Conservation (phyloP, 2,113 vertebrate species). For the Grammomys dolichurus region DNA sequence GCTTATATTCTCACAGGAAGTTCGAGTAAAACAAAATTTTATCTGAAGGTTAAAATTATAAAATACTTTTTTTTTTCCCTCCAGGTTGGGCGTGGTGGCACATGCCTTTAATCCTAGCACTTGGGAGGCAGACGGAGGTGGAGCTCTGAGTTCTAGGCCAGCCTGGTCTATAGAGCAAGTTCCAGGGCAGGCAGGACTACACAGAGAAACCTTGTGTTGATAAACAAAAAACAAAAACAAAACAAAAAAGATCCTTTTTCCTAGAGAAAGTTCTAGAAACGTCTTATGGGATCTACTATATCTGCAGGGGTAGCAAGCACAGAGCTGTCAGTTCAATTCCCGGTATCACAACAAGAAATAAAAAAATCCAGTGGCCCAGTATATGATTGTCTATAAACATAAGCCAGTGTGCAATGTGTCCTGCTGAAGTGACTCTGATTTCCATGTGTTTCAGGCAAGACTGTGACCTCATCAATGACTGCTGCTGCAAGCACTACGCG, state of each 20-base stretch:
- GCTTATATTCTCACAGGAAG: background rate
- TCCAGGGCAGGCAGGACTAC: background rate
- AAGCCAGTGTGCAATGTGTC: too few species aligned
- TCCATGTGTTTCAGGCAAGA: constrained; percentile 82
- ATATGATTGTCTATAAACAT: background rate
- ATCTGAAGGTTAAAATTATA: constrained; percentile 21
- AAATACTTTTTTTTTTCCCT: background rate
- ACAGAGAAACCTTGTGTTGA: background rate
- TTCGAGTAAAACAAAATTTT: background rate
- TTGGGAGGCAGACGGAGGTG: background rate
- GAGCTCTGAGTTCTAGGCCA: background rate
- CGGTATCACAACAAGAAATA: background rate
- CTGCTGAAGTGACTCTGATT: background rate
- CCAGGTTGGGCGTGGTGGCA: accelerated
- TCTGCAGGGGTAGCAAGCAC: background rate
- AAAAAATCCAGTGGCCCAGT: too few species aligned
- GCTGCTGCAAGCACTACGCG: constrained; percentile 90
- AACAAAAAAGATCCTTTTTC: background rate
- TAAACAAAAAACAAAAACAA: background rate
- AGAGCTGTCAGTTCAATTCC: background rate
- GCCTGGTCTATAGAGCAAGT: background rate
- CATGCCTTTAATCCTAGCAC: background rate
- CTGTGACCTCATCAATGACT: constrained; percentile 90
- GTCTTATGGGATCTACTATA: background rate
- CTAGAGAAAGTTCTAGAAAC: background rate